Base-by-base conservation (phyloP, 2,797 vertebrate genomes). In the Jordanella pulchra region DNA sequence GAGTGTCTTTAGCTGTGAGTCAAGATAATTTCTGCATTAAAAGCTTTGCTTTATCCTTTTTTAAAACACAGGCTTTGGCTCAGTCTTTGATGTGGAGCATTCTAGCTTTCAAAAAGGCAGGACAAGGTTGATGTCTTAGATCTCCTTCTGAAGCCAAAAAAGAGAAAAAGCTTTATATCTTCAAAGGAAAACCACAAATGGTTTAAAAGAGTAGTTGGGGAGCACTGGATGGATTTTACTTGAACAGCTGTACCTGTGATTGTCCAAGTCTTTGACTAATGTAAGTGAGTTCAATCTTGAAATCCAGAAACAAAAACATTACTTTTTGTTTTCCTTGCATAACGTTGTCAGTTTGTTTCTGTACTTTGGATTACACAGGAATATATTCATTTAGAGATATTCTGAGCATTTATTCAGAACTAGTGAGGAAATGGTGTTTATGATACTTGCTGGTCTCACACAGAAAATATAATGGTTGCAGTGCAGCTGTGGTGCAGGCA, bases 11-110 rank as follows among this genome's bases (percentile, higher is more conserved):
- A 69, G 77, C 78, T 73, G 76, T 35, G 72, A 87, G 86, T 89
- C 87, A 87, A 82, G 83, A 88, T 82, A 85, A 79, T 75, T 77
- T 85, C 81, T 75, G 85, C 75, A 86, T 89, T 87, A 86, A 82
- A 77, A 84, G 85, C 70, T 89, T 87, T 90, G 65, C 80, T 71
- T 61, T 70, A 72, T 78, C 76, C 77, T 84, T 80, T 84, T 39
- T 78, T 67, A 82, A 85, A 89, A 89, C 76, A 87, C 71, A 69
- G 71, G 79, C 70, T 88, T 82, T 76, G 70, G 54, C 73, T 79
- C 47, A 30, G 65, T 63, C 86, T 91, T 89, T 91, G 84, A 91
- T 90, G 86, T 83, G 42, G 63, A 67, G 69, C 63, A 74, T 76
- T 84, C 76, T 80, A 72, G 75, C 79, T 84, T 81, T 87, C 87